Evolutionary conservation across 2,888 invertebrate genomes (phyloP).

Genomic region (Teinopalpus imperialis): DNA sequence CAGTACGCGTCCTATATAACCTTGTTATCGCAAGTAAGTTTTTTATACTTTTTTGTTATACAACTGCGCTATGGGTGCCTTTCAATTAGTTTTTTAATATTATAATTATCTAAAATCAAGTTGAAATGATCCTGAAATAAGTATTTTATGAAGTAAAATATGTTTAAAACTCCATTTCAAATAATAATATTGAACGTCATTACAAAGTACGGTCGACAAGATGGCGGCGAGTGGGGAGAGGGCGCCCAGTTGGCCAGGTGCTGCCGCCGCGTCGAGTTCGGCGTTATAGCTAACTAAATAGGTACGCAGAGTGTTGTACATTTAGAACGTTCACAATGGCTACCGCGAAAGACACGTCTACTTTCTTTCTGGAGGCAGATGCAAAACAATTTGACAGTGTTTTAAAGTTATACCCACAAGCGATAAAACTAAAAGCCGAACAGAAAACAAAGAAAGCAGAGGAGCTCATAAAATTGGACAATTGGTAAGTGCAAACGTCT

Average conservation of each 20-base stretch:
- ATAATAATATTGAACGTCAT: conserved; percentile 79
- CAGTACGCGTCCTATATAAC: conserved; percentile 73
- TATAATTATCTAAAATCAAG: conserved; percentile 15
- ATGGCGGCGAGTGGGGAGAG: conserved; percentile 81
- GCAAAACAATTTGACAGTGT: conserved; percentile 93
- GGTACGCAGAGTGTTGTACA: conserved; percentile 77
- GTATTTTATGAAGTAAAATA: conserved; percentile 37
- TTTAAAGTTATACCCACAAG: conserved; percentile 95
- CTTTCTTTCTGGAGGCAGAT: conserved; percentile 96
- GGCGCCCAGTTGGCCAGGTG: conserved; percentile 82
- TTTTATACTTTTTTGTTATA: conserved; percentile 56
- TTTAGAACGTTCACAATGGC: conserved; percentile 87
- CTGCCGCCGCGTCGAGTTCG: conserved; percentile 83
- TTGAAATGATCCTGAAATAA: conserved; percentile 18
- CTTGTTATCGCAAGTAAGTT: conserved; percentile 76
- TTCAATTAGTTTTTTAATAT: conserved; percentile 25
- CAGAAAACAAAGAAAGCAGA: conserved; percentile 95
- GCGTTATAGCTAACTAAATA: conserved; percentile 81
- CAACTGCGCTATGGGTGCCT: conserved; percentile 26
- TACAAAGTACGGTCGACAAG: conserved; percentile 72
- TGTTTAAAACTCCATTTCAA: conserved; percentile 47
- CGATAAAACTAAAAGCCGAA: conserved; percentile 94
- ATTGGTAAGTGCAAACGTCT: conserved; percentile 90
- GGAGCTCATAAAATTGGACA: conserved; percentile 96
- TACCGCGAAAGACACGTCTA: conserved; percentile 94